These are phyloP conservation scores for Austrolebias charrua DNA, from an alignment of 2,797 vertebrate genomes.

Conservation along the genomic window DNA sequence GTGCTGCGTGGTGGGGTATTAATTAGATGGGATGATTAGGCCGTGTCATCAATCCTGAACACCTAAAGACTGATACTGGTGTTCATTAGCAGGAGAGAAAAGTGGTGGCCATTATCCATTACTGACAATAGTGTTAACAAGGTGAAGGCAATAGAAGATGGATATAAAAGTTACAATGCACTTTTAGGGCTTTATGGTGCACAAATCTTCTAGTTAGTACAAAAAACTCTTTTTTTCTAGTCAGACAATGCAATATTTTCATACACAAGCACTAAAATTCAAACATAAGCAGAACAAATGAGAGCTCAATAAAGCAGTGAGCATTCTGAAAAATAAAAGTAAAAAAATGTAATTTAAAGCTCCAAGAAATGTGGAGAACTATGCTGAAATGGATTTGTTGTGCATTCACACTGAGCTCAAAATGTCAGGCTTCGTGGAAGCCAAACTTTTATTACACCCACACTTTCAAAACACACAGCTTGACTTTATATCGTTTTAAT, in stretches of 20 bases:
- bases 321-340: background rate
- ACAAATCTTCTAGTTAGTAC: slow-evolving; percentile 6
- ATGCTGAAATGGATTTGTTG: background rate
- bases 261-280: background rate
- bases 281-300: slow-evolving; percentile 4
- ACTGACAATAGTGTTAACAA: slow-evolving; percentile 62
- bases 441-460: too few species aligned
- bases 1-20: slow-evolving; percentile 57
- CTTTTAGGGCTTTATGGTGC: slow-evolving; percentile 37
- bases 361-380: background rate
- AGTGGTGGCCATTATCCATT: slow-evolving; percentile 47
- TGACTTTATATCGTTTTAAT: too few species aligned
- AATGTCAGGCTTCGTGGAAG: too few species aligned
- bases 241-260: slow-evolving; percentile 10
- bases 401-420: background rate
- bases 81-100: slow-evolving; percentile 60
- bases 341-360: slow-evolving; percentile 2
- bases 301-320: slow-evolving; percentile 13
- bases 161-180: slow-evolving; percentile 39
- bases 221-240: background rate
- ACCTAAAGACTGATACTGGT: slow-evolving; percentile 56
- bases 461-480: too few species aligned
- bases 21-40: slow-evolving; percentile 64
- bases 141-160: slow-evolving; percentile 39
- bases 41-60: slow-evolving; percentile 62